These are phyloP conservation scores for Platygyra sinensis DNA, from an alignment of 64 coral and sea anemone genomes.

Conservation along the genomic window DNA sequence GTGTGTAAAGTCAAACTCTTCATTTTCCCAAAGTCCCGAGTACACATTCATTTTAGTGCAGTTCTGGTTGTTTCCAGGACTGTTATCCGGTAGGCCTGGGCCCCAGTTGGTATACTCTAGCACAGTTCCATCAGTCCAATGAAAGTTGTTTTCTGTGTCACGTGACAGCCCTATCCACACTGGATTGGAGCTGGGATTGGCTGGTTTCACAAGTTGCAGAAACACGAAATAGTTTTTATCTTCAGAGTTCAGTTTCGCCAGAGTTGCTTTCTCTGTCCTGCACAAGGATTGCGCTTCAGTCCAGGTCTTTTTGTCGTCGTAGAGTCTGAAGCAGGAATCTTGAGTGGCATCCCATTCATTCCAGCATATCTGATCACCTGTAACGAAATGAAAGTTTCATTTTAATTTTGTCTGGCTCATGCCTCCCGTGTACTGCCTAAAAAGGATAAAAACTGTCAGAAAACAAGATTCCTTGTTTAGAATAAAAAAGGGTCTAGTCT, in stretches of 20 bases:
- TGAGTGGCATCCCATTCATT: slow-evolving; percentile 1
- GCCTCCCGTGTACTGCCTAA: too few relatives aligned
- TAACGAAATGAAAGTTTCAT: not conserved
- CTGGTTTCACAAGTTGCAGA: slow-evolving; percentile 14
- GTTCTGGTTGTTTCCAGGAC: slow-evolving; percentile 21
- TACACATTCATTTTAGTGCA: slow-evolving; percentile 17
- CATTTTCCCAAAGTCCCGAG: slow-evolving; percentile 31
- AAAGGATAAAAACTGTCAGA: too few relatives aligned
- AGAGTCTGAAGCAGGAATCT: slow-evolving; percentile 25
- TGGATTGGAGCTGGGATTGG: slow-evolving; percentile 20
- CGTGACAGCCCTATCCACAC: slow-evolving; percentile 42
- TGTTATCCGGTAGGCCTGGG: not conserved
- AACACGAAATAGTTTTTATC: slow-evolving; percentile 41
- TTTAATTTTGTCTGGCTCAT: too few relatives aligned
- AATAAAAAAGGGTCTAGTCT: too few relatives aligned
- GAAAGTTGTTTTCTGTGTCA: slow-evolving; percentile 5
- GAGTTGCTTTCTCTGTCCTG: not conserved
- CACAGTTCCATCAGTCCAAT: slow-evolving; percentile 21
- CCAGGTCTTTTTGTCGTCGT: slow-evolving; percentile 24
- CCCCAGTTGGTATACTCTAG: slow-evolving; percentile 24
- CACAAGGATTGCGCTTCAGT: not conserved
- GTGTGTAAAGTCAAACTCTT: slow-evolving; percentile 18
- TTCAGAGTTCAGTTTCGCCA: slow-evolving; percentile 18
- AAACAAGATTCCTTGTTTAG: too few relatives aligned
- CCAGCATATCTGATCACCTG: slow-evolving; percentile 37